Percentiles rank a stretch among this genome's conserved stretches.
These are phyloP conservation scores for Poecilia wingei DNA, from an alignment of 2,797 vertebrate species.

Conservation along the genomic window DNA sequence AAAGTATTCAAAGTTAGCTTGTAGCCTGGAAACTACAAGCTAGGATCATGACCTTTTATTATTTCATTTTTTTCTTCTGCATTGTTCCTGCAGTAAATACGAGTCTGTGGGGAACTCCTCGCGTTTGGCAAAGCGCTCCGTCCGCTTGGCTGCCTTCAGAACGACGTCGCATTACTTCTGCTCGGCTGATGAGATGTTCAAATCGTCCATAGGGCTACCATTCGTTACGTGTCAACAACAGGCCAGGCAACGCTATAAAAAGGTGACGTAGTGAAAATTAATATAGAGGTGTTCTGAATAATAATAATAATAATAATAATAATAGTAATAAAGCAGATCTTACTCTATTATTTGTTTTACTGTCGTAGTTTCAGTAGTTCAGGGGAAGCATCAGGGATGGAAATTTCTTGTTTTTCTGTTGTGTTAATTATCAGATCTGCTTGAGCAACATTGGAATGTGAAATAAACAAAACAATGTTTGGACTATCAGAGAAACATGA, in stretches of 20 bases:
- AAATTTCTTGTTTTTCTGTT: not conserved
- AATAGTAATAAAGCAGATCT: not conserved
- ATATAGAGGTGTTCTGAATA: not conserved
- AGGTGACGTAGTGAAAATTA: not conserved
- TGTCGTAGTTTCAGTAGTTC: not conserved
- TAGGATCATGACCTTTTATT: not conserved
- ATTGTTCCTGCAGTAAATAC: constrained; percentile 8
- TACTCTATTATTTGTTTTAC: not conserved
- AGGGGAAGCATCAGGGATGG: not conserved
- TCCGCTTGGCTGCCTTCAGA: constrained; percentile 27
- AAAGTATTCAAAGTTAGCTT: constrained; percentile 31
- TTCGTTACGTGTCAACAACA: not conserved
- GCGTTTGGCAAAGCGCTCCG: constrained; percentile 12
- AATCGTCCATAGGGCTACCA: not conserved
- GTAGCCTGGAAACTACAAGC: constrained; percentile 4
- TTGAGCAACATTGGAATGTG: not conserved
- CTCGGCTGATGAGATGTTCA: constrained; percentile 10
- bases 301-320: not conserved
- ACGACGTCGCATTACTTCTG: constrained; percentile 17
- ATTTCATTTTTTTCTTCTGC: too few species aligned
- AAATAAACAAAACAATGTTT: not conserved
- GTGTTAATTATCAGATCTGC: not conserved
- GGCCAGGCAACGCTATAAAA: not conserved
- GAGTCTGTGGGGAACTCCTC: constrained; percentile 13
- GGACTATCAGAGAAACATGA: not conserved